Percentiles rank a stretch among this genome's conserved stretches.
Evolutionary conservation across 2,797 vertebrate genomes (phyloP).

Genomic region (Sternotherus odoratus): DNA sequence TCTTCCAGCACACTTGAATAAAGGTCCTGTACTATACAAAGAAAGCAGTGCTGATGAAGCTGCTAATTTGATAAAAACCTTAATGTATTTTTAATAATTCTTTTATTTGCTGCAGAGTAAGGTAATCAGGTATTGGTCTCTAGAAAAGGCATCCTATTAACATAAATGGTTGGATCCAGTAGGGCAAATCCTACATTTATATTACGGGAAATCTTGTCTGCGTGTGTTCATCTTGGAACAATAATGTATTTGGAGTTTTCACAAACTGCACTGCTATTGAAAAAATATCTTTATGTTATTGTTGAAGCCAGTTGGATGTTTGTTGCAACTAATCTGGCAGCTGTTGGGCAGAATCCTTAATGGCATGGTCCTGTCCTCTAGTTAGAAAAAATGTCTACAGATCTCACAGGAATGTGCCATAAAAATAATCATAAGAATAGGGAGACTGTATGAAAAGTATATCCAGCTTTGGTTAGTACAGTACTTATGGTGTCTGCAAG

Average conservation of each 20-base stretch:
- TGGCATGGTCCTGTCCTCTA: conserved; percentile 67
- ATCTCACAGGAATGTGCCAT: conserved; percentile 72
- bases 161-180: conserved; percentile 52
- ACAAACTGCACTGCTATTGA: conserved; percentile 14
- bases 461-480: conserved; percentile 59
- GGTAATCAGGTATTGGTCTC: conserved; percentile 12
- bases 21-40: not conserved
- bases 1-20: not conserved
- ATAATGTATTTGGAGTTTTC: conserved; percentile 30
- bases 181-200: conserved; percentile 5
- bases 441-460: conserved; percentile 73
- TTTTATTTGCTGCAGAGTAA: conserved; percentile 42
- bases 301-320: conserved; percentile 56
- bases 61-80: not conserved
- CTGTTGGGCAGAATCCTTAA: conserved; percentile 74
- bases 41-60: not conserved
- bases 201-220: conserved; percentile 16
- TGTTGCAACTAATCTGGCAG: conserved; percentile 68
- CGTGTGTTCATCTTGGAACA: conserved; percentile 20
- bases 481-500: not conserved
- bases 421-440: conserved; percentile 69
- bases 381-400: conserved; percentile 70
- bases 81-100: not conserved
- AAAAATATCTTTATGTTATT: conserved; percentile 60
- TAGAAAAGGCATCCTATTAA: conserved; percentile 40